Evolutionary conservation across 2,888 invertebrate species (phyloP), one percentile per base, ranked within the genome.

Genomic region (Eristalis intricaria): DNA sequence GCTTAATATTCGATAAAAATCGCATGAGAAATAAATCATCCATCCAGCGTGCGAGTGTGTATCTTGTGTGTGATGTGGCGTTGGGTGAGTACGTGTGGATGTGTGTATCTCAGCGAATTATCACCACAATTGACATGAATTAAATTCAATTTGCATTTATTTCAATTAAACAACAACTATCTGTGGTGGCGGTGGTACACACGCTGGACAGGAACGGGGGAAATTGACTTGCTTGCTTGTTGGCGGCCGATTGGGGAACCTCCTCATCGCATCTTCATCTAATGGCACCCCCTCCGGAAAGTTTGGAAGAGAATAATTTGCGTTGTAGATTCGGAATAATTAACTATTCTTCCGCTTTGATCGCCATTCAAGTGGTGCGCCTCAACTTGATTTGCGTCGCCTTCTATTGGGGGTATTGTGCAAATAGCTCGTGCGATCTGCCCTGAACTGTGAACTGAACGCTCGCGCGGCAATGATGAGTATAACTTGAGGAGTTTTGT

Each of bases 121-220:
- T 64, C 19, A 65, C 43, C 75, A 66, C 65, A 76, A 82, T 76
- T 66, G 71, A 76, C 60, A 56, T 43, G 56, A 76, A 82, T 82
- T 76, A 71, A 82, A 82, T 76, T 82, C 76, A 82, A 82, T 82
- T 82, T 82, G 61, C 43, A 50, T 82, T 82, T 82, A 77, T 68
- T 82, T 82, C 71, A 76, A 77, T 77, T 71, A 71, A 76, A 50
- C 10, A 60, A 69, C 56, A 40, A 70, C 50, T 50, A 75, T 22
- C 56, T 63, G 50, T 32, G 69, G 5, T n/a, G 19, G 29, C 13
- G 4, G 15, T 11, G 26, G 23, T 10, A 35, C 35, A 13, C 26
- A 60, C 60, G 11, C 13, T 60, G 60, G 60, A 23, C 22, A 13
- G 60, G 60, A 50, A 50, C 11, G 22, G 60, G 13, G 15, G 8